A percentile compares a stretch with the other conserved stretches of the same genome.
Conservation (phyloP, 30 jellyfish, hydroid and myxozoan species). For the Sanderia malayensis region DNA sequence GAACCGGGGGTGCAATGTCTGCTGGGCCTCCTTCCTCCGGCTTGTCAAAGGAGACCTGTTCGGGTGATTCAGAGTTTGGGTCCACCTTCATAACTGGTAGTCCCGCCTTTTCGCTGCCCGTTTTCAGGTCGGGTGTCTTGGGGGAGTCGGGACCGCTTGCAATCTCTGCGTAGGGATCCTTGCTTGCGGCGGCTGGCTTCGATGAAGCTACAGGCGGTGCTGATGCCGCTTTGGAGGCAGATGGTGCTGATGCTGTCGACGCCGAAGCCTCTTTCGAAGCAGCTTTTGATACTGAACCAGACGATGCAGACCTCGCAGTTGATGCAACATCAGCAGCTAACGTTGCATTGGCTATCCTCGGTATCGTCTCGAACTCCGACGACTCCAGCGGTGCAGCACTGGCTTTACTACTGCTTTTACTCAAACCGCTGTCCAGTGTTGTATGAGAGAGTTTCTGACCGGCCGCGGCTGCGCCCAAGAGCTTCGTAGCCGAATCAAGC, state of each 20-base stretch:
- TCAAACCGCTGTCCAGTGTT: not conserved
- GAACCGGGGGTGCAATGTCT: not conserved
- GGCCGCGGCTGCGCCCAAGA: constrained; percentile 46
- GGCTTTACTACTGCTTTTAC: not conserved
- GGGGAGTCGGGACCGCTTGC: constrained; percentile 99
- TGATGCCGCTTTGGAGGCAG: constrained; percentile 7
- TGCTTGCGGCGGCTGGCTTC: constrained; percentile 6
- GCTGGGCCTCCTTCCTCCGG: constrained; percentile 21
- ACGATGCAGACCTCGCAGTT: constrained; percentile 41
- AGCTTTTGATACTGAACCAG: constrained; percentile 1
- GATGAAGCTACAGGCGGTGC: constrained; percentile 39
- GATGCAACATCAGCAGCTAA: constrained; percentile 36
- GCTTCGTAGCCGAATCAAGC: constrained; percentile 57
- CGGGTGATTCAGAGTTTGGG: constrained; percentile 22
- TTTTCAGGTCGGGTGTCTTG: constrained; percentile 84
- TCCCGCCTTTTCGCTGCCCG: constrained; percentile 69
- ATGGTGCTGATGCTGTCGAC: not conserved
- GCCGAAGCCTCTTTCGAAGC: constrained; percentile 18
- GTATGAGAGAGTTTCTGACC: not conserved
- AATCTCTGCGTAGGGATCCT: constrained; percentile 97
- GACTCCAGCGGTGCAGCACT: not conserved
- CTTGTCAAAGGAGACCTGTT: constrained; percentile 45
- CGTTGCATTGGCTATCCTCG: constrained; percentile 7
- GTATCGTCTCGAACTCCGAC: not conserved
- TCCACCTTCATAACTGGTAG: constrained; percentile 76